Base-by-base conservation (phyloP, 2,888 invertebrate genomes). In the Noctuana brunneofusca region DNA sequence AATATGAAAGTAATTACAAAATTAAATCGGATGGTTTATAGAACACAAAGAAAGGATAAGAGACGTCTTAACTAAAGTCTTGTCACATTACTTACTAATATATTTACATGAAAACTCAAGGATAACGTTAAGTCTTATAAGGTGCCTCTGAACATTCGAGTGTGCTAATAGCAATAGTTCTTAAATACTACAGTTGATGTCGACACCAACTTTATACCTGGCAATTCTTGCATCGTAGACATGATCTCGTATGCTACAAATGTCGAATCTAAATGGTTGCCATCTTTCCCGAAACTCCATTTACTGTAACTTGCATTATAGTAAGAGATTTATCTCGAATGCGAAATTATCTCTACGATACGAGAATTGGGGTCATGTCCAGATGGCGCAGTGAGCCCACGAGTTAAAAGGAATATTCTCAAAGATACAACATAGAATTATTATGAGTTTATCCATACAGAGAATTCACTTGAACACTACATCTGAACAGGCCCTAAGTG, bases 11-110 rank as follows among this genome's bases (percentile, higher is more conserved):
- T 48, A 62, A 48, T 27, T 62, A 55, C 54, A 62, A 55, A 62
- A 46, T 49, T 75, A 79, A 74, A 76, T 73, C 71, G 67, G 66
- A 16, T 66, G 73, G 72, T 80, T n/a, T 79, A 83, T 68, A 82
- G 80, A 82, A 85, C 81, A 85, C 81, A 84, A 84, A 85, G 73
- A 81, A 82, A 78, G 68, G 74, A 75, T 73, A 8, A 76, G 75
- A 76, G 71, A 71, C 75, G 74, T 70, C 69, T 73, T 72, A 80
- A 73, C 72, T 77, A 78, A 75, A 73, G 68, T 75, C 75, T 76
- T 76, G 79, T 72, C 62, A 70, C 65, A 67, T 76, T 79, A 75
- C 58, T 64, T 24, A 58, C 75, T 76, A 79, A 74, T 85, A 74
- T 85, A 85, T 86, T 81, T 84, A 85, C 86, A 87, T 62, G 60